These are phyloP conservation scores for Chrysemys picta DNA, from an alignment of 2,113 vertebrate genomes.

Conservation along the genomic window DNA sequence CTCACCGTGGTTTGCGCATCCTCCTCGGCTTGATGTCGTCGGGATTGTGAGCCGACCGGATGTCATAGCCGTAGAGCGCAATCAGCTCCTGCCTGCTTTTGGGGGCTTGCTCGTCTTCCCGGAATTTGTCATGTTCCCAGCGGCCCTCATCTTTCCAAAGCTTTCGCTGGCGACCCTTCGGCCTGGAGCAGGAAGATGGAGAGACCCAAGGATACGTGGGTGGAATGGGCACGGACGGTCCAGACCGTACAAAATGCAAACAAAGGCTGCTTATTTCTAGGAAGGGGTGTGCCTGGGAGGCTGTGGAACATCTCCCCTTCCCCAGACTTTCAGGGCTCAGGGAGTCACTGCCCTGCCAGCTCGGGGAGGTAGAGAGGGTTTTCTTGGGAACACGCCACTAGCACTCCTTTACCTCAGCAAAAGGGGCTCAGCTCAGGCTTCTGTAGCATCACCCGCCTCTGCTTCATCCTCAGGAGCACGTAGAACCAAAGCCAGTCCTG, in stretches of 20 bases:
- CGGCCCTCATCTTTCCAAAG: slow-evolving; percentile 98
- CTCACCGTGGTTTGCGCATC: slow-evolving; percentile 89
- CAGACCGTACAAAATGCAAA: fast-evolving
- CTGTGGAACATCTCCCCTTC: fast-evolving
- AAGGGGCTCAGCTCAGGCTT: not conserved
- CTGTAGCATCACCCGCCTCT: too few species aligned
- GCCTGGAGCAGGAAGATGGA: slow-evolving; percentile 75
- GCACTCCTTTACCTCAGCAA: not conserved
- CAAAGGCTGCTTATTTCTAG: fast-evolving
- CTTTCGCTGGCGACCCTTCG: slow-evolving; percentile 93
- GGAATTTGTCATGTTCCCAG: slow-evolving; percentile 96
- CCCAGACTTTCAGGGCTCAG: not conserved
- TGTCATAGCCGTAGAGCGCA: slow-evolving; percentile 96
- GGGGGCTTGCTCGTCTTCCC: slow-evolving; percentile 97
- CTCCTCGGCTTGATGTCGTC: slow-evolving; percentile 85
- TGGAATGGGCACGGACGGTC: not conserved
- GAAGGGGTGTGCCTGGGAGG: not conserved
- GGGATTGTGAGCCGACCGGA: slow-evolving; percentile 87
- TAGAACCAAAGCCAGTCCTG: not conserved
- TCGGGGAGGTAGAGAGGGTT: not conserved
- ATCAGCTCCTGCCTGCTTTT: slow-evolving; percentile 96
- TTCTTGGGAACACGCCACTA: not conserved
- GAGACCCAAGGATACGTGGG: not conserved
- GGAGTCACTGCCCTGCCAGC: not conserved
- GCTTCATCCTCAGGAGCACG: not conserved